These are phyloP conservation scores for Orchesella cincta DNA, from an alignment of 1,140 invertebrate genomes.

Conservation along the genomic window DNA sequence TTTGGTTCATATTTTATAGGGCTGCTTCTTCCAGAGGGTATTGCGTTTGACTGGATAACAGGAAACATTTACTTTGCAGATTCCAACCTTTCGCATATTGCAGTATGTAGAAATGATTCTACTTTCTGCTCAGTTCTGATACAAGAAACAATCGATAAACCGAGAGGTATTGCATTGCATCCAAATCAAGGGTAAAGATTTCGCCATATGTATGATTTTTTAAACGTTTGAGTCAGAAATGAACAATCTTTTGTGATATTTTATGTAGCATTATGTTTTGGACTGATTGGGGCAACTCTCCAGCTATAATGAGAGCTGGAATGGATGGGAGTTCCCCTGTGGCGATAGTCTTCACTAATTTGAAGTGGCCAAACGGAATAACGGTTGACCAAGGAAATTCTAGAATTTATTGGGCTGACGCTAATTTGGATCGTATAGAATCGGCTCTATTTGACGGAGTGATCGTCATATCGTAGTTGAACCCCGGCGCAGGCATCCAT, in stretches of 20 bases:
- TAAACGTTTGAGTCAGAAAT: background rate
- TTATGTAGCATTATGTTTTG: slow-evolving; percentile 76
- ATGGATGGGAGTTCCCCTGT: slow-evolving; percentile 78
- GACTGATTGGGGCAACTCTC: slow-evolving; percentile 76
- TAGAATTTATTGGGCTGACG: slow-evolving; percentile 86
- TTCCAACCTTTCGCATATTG: slow-evolving; percentile 68
- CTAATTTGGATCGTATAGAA: slow-evolving; percentile 75
- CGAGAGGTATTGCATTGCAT: slow-evolving; percentile 57
- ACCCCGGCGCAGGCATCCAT: slow-evolving; percentile 77
- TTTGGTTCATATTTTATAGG: slow-evolving; percentile 56
- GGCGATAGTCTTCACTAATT: slow-evolving; percentile 69
- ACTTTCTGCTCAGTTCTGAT: slow-evolving; percentile 64
- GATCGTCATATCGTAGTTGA: too few relatives aligned
- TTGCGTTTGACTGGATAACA: slow-evolving; percentile 80
- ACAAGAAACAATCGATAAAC: slow-evolving; percentile 47
- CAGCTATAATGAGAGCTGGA: slow-evolving; percentile 71
- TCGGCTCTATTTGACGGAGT: slow-evolving; percentile 77
- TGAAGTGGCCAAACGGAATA: slow-evolving; percentile 63
- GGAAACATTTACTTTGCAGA: slow-evolving; percentile 80
- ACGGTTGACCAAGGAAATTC: slow-evolving; percentile 57
- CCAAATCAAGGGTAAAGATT: slow-evolving; percentile 51
- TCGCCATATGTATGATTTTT: background rate
- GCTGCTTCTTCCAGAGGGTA: slow-evolving; percentile 69
- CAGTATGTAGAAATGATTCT: slow-evolving; percentile 69
- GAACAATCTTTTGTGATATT: too few relatives aligned